Conservation (phyloP, 2,888 invertebrate species). For the Drosophila nr. fundita region DNA sequence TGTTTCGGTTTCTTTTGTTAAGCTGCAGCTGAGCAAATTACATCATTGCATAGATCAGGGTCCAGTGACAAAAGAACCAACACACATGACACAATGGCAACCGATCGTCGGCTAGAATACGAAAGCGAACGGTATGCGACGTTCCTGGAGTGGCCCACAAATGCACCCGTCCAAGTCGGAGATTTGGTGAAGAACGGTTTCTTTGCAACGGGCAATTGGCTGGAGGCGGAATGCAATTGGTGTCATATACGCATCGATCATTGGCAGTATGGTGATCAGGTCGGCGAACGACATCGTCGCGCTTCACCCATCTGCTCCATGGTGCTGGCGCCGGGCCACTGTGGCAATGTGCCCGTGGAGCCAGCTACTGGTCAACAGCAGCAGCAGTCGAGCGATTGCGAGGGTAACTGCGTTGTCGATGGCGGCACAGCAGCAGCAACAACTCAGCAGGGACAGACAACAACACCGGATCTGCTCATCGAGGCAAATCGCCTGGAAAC, state of each 20-base stretch:
- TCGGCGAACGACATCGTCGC: conserved; percentile 89
- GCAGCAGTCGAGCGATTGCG: conserved; percentile 28
- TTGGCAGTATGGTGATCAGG: conserved; percentile 91
- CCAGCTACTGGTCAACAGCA: neutral
- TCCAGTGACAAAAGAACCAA: conserved; percentile 18
- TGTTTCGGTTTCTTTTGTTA: conserved; percentile 31
- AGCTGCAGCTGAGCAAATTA: conserved; percentile 38
- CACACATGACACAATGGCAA: conserved; percentile 37
- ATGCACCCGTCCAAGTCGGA: conserved; percentile 60
- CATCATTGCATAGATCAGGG: conserved; percentile 38
- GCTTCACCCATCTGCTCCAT: conserved; percentile 90
- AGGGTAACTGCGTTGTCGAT: conserved; percentile 57
- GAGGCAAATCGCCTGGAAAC: conserved; percentile 89
- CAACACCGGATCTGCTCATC: conserved; percentile 87
- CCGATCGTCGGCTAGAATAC: conserved; percentile 56
- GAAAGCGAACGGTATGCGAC: conserved; percentile 60
- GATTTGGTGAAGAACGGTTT: conserved; percentile 88
- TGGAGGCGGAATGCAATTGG: conserved; percentile 92
- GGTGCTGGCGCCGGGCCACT: conserved; percentile 88
- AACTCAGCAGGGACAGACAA: conserved; percentile 25
- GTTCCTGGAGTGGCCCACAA: conserved; percentile 61
- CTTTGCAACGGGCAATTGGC: conserved; percentile 89
- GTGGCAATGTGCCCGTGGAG: conserved; percentile 89
- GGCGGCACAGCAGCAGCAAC: conserved; percentile 25
- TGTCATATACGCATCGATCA: conserved; percentile 90